These are phyloP conservation scores for Petromus typicus DNA, from an alignment of 2,113 vertebrate species.

Conservation along the genomic window DNA sequence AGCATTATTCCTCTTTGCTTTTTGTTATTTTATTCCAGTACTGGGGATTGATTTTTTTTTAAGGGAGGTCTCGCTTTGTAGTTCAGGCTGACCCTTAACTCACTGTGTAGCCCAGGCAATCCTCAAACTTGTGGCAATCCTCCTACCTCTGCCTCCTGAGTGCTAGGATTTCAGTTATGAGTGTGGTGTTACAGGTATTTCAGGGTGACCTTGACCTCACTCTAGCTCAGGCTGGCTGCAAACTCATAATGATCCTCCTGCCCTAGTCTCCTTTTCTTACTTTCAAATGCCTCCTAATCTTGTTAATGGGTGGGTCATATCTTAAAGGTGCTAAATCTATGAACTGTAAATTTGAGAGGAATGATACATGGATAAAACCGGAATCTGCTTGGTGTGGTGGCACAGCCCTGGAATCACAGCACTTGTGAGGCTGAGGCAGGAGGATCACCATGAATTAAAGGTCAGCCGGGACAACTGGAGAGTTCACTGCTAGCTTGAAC, in stretches of 20 bases:
- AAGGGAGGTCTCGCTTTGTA: neutral
- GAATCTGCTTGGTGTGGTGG: neutral
- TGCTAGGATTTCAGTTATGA: neutral
- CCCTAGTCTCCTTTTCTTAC: neutral
- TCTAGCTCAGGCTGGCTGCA: too few species aligned
- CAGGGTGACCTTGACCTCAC: too few species aligned
- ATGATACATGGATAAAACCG: neutral
- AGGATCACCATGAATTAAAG: neutral
- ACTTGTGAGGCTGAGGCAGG: neutral
- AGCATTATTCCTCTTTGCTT: too few species aligned
- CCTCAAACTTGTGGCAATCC: too few species aligned
- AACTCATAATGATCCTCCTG: too few species aligned
- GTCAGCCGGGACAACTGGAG: neutral
- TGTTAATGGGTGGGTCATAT: conserved; percentile 12
- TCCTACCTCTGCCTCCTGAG: neutral
- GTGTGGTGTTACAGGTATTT: too few species aligned
- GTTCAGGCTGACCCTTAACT: neutral
- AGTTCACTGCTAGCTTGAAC: neutral
- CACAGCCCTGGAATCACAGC: neutral
- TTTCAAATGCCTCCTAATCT: neutral
- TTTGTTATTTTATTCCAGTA: too few species aligned
- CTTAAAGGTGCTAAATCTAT: neutral
- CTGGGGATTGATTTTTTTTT: neutral
- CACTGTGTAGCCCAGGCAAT: too few species aligned
- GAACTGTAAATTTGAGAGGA: conserved; percentile 22